Evolutionary conservation across 2,888 invertebrate species (phyloP), one percentile per base, ranked within the genome.

Genomic region (Ophioninae sp.): DNA sequence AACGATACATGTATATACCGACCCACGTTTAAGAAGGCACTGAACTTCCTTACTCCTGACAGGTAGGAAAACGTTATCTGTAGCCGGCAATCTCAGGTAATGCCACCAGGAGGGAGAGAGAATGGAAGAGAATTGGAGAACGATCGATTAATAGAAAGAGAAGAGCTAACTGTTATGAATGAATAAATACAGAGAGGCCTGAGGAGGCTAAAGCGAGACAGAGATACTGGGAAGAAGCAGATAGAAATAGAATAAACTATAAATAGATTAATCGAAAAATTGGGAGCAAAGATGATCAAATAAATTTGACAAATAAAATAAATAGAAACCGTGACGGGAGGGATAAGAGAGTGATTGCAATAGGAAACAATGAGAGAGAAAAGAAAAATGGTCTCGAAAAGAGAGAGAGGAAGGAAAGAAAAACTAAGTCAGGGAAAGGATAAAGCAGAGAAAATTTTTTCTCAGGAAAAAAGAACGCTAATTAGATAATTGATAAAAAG

Each of bases 1-100:
- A 20, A 23, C 13, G n/a, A 73, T 62, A 62, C 76, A 57, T 39
- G 44, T 50, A 50, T 50, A 50, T 50, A 17, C 10, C 8, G 10
- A 50, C 6, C 13, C 50, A 17, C 50, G 13, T 50, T 64, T 67
- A 75, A 39, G 65, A 73, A 75, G 68, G 61, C 44, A 23, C 17
- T 72, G 50, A 86, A 87, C 85, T 86, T 87, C 84, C 81, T 87
- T 87, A 82, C 87, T 65, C 73, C 76, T 65, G 57, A 56, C 67
- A 23, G 30, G 50, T 64, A 50, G 57, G 67, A 78, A 80, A 74
- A 23, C 65, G 65, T 79, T 87, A 87, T 87, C 87, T 82, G 64
- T 62, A 41, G 81, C 62, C 69, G 39, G 76, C 56, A 79, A 87
- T 87, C 85, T 84, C 68, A 1, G 78, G 13, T 50, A 50, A 50